Base-by-base conservation (phyloP, 2,888 invertebrate genomes). In the Erebia ligea region DNA sequence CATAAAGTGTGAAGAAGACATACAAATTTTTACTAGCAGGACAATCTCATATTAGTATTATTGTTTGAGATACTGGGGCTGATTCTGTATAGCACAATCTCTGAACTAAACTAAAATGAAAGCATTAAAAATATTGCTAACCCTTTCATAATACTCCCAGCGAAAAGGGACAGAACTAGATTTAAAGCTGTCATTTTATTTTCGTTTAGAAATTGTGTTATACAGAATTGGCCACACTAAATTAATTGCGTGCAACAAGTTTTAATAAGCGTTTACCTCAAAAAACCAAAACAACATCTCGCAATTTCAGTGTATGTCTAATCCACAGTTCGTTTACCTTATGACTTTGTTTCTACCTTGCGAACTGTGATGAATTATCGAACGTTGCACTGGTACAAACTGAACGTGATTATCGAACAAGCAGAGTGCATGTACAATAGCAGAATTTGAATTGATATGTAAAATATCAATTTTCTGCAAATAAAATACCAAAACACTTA, bases 381-480 rank as follows among this genome's bases (percentile, higher is more conserved):
- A 63, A 67, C 45, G 69, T 40, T 67, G 54, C 54, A 54, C 54
- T 19, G 63, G 25, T 42, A 71, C 40, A 19, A 71, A 71, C 50
- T 70, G 70, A 69, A 61, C 65, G 52, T 71, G 58, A 69, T 72
- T 74, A 74, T 73, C 74, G 69, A 72, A 67, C 19, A 42, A 48
- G 68, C 61, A 73, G 58, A 67, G 73, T 76, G 72, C 57, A 67
- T 68, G 75, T 69, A 77, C 73, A 71, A 45, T 25, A 17, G 70
- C 68, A 66, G 63, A 66, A 71, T 42, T 75, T 73, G 74, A 86
- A 84, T 75, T 88, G 86, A 88, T 87, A 87, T 88, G 85, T 86
- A 77, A 82, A 77, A 80, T 80, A 80, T 78, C 75, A 79, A 80
- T 77, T 77, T 84, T 78, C 80, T 81, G 86, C 86, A 87, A 89